Evolutionary conservation across 2,888 invertebrate genomes (phyloP).

Genomic region (Congeria kusceri): DNA sequence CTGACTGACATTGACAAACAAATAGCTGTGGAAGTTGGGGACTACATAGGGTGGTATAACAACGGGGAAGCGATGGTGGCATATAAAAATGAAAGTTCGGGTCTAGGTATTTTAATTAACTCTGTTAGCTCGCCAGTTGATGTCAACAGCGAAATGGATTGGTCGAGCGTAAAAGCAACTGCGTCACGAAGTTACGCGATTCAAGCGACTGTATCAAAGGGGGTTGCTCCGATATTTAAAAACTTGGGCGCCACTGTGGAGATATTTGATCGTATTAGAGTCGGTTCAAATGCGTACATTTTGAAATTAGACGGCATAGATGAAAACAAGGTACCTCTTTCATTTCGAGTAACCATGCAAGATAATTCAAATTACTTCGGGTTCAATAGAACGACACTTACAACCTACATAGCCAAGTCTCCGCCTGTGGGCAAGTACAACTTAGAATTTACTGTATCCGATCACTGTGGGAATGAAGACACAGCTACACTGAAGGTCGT

Average conservation of each 20-base stretch:
- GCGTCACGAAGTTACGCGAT: slow-evolving; percentile 41
- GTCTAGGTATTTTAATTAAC: slow-evolving; percentile 26
- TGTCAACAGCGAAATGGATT: slow-evolving; percentile 24
- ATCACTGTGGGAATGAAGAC: slow-evolving; percentile 34
- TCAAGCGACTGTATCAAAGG: slow-evolving; percentile 30
- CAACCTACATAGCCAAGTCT: slow-evolving; percentile 22
- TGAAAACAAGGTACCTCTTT: slow-evolving; percentile 5
- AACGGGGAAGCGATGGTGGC: slow-evolving; percentile 38
- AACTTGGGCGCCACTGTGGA: slow-evolving; percentile 32
- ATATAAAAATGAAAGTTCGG: slow-evolving; percentile 24
- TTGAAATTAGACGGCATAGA: slow-evolving; percentile 30
- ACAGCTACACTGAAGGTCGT: slow-evolving; percentile 33
- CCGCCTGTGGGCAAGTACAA: slow-evolving; percentile 36
- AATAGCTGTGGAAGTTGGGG: slow-evolving; percentile 41
- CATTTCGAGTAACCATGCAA: slow-evolving; percentile 20
- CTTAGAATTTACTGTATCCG: slow-evolving; percentile 30
- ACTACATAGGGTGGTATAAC: slow-evolving; percentile 53
- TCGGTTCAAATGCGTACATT: slow-evolving; percentile 20
- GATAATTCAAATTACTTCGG: slow-evolving; percentile 34
- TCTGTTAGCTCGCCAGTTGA: slow-evolving; percentile 6
- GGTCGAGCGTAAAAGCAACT: slow-evolving; percentile 30
- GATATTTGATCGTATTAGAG: slow-evolving; percentile 20
- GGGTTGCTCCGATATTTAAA: slow-evolving; percentile 31
- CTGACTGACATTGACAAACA: slow-evolving; percentile 21
- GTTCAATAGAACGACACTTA: slow-evolving; percentile 24